These are phyloP conservation scores for Chrysaora quinquecirrha DNA, from an alignment of 30 jellyfish, hydroid and myxozoan genomes.

Conservation along the genomic window DNA sequence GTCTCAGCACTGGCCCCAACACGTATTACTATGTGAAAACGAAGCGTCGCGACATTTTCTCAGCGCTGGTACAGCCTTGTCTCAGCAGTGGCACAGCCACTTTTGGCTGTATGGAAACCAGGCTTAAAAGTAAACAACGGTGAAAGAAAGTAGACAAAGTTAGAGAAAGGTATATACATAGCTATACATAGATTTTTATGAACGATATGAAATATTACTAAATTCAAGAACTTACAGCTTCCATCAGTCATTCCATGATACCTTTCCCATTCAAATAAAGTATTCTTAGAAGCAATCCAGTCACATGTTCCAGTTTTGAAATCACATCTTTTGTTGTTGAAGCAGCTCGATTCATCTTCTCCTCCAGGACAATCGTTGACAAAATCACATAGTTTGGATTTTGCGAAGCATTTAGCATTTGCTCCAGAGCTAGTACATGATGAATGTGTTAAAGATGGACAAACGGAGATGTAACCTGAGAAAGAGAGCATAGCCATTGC, in stretches of 20 bases:
- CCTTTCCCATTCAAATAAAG: slow-evolving; percentile 34
- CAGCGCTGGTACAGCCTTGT: too few relatives aligned
- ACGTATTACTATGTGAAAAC: too few relatives aligned
- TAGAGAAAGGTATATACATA: too few relatives aligned
- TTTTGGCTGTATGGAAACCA: too few relatives aligned
- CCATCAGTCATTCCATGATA: slow-evolving; percentile 5
- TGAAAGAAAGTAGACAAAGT: too few relatives aligned
- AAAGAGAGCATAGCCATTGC: not conserved
- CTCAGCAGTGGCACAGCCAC: too few relatives aligned
- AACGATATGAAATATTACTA: not conserved
- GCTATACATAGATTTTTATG: not conserved
- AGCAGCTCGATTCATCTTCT: slow-evolving; percentile 59
- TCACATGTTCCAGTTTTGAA: slow-evolving; percentile 43
- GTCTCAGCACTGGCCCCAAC: too few relatives aligned
- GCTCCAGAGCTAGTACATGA: slow-evolving; percentile 45
- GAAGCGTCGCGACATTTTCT: too few relatives aligned
- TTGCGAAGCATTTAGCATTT: slow-evolving; percentile 20
- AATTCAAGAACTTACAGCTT: not conserved
- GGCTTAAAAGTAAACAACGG: too few relatives aligned
- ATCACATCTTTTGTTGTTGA: slow-evolving; percentile 39
- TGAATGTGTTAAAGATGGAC: slow-evolving; percentile 42
- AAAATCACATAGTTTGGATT: slow-evolving; percentile 43
- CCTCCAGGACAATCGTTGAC: slow-evolving; percentile 66
- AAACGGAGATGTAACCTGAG: slow-evolving; percentile 26
- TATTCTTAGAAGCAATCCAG: slow-evolving; percentile 26